These are phyloP conservation scores for Pristionchus mayeri DNA, from an alignment of 2,888 invertebrate genomes.

Conservation along the genomic window DNA sequence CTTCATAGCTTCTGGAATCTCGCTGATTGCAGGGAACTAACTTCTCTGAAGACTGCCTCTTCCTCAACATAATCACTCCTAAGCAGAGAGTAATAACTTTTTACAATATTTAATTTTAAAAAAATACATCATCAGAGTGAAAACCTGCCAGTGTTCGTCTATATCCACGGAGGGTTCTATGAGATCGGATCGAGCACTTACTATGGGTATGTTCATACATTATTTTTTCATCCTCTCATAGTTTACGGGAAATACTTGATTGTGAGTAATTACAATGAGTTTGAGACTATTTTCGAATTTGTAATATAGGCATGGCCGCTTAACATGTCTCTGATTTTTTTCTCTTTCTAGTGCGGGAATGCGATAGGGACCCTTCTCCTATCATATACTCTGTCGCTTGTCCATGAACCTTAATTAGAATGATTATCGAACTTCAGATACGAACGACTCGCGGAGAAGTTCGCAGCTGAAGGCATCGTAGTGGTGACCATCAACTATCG, in stretches of 20 bases:
- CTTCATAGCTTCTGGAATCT: no score
- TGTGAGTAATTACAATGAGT: no score
- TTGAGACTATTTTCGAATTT: no score
- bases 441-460: slow-evolving; percentile 58
- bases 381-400: no score
- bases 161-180: slow-evolving; percentile 66
- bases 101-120: neutral
- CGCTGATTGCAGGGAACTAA: slow-evolving; percentile 50
- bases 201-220: neutral
- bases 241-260: no score
- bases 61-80: slow-evolving; percentile 66
- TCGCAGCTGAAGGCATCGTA: slow-evolving; percentile 62
- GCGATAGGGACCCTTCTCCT: no score
- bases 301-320: no score
- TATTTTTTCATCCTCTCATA: no score
- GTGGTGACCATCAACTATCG: slow-evolving; percentile 66
- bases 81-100: neutral
- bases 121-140: neutral
- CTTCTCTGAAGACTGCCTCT: slow-evolving; percentile 66
- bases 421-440: slow-evolving; percentile 49
- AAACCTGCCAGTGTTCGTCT: slow-evolving; percentile 62
- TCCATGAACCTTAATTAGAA: neutral
- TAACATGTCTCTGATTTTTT: no score
- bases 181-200: slow-evolving; percentile 55
- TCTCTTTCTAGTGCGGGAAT: no score